Percentiles rank a stretch among this genome's conserved stretches.
These are phyloP conservation scores for Nomada fabriciana DNA, from an alignment of 2,888 invertebrate genomes.

Conservation along the genomic window DNA sequence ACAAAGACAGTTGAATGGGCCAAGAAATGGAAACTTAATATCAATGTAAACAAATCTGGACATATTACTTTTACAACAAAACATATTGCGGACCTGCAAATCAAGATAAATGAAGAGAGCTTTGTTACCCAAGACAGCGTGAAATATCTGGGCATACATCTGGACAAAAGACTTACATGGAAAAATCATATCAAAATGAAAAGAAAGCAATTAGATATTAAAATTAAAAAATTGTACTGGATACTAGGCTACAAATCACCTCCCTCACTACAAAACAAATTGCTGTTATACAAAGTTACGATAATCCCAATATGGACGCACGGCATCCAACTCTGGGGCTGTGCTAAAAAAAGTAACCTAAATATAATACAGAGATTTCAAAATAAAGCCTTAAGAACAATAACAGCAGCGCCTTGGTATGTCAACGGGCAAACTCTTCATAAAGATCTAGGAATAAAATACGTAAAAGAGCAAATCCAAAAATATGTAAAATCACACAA, in stretches of 20 bases:
- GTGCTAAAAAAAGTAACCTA: not conserved
- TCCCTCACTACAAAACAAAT: not conserved
- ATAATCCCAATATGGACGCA: not conserved
- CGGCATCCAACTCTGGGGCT: not conserved
- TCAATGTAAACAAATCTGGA: not conserved
- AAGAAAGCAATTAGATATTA: too few species aligned
- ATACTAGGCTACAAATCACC: too few species aligned
- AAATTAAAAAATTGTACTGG: too few species aligned
- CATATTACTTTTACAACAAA: not conserved
- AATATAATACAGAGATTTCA: not conserved
- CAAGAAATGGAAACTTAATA: constrained; percentile 2
- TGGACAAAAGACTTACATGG: too few species aligned
- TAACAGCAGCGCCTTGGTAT: not conserved
- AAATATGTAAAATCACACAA: not conserved
- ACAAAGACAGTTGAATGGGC: not conserved
- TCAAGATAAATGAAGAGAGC: too few species aligned
- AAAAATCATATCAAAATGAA: too few species aligned
- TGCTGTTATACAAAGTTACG: not conserved
- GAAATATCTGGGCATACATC: too few species aligned
- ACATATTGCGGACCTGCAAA: not conserved
- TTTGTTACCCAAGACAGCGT: too few species aligned
- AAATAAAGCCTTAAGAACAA: not conserved
- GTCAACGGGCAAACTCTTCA: not conserved
- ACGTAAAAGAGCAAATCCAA: not conserved
- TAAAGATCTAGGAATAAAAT: not conserved